Conservation (phyloP, 1,140 invertebrate species). For the Melanaphis sacchari region DNA sequence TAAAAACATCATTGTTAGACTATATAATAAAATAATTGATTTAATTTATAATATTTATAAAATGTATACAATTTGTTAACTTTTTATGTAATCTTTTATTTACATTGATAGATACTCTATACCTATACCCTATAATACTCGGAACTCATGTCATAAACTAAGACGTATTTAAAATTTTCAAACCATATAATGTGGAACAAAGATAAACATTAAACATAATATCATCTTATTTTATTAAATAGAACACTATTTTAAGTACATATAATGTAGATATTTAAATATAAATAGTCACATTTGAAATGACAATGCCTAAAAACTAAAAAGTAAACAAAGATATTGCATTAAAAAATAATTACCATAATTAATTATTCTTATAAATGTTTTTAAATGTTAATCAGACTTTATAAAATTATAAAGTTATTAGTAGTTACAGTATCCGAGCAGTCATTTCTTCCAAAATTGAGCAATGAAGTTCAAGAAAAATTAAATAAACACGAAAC, state of each 20-base stretch:
- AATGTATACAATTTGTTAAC: neutral
- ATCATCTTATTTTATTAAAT: neutral
- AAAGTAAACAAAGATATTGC: neutral
- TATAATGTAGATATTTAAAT: neutral
- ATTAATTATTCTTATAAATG: neutral
- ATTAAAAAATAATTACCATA: neutral
- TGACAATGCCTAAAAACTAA: neutral
- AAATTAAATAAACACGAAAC: neutral
- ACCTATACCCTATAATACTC: no score
- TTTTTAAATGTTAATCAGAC: neutral
- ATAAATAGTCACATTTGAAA: neutral
- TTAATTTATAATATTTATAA: neutral
- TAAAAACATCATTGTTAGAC: neutral
- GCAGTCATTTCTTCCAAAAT: neutral
- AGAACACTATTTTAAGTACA: no score
- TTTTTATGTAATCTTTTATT: neutral
- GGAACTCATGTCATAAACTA: neutral
- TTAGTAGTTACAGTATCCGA: neutral
- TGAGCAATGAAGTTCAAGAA: neutral
- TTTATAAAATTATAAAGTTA: neutral
- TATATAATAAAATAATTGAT: neutral
- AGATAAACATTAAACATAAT: neutral
- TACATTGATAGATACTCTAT: neutral
- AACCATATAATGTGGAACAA: neutral
- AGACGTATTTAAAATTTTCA: neutral